Conservation (phyloP, 2,888 invertebrate species). For the Eilema caniola region DNA sequence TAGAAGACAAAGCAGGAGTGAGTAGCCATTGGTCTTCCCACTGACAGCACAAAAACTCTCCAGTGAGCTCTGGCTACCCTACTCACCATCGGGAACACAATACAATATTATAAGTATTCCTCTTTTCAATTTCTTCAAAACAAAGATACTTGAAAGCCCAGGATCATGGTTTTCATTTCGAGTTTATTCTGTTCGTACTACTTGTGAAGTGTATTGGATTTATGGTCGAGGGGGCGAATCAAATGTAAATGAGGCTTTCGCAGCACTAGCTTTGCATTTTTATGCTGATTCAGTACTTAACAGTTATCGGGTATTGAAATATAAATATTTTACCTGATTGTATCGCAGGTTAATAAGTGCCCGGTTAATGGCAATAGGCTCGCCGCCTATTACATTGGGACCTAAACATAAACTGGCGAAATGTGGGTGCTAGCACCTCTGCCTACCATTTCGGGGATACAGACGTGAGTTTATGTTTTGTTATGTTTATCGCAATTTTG, state of each 20-base stretch:
- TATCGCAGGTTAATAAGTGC: too few species aligned
- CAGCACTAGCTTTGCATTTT: constrained; percentile 23
- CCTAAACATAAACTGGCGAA: too few species aligned
- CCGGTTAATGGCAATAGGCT: too few species aligned
- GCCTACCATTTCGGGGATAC: not conserved
- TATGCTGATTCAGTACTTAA: constrained; percentile 20
- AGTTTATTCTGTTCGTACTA: constrained; percentile 1
- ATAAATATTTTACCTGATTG: too few species aligned
- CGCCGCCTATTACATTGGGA: too few species aligned
- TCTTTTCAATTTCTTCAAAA: not conserved
- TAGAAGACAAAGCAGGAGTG: too few species aligned
- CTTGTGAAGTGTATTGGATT: constrained; percentile 29
- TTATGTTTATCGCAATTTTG: too few species aligned
- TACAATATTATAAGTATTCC: too few species aligned
- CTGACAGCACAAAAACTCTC: too few species aligned
- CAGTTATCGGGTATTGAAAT: not conserved
- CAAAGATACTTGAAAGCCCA: not conserved
- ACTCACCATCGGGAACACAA: too few species aligned
- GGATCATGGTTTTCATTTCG: constrained; percentile 9
- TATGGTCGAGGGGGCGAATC: constrained; percentile 20
- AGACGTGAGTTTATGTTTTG: not conserved
- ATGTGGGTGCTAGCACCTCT: not conserved
- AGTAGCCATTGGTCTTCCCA: too few species aligned
- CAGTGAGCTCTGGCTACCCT: too few species aligned
- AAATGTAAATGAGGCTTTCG: constrained; percentile 24